Base-by-base conservation (phyloP, 2,888 invertebrate genomes). In the Himalopsyche tibetana region DNA sequence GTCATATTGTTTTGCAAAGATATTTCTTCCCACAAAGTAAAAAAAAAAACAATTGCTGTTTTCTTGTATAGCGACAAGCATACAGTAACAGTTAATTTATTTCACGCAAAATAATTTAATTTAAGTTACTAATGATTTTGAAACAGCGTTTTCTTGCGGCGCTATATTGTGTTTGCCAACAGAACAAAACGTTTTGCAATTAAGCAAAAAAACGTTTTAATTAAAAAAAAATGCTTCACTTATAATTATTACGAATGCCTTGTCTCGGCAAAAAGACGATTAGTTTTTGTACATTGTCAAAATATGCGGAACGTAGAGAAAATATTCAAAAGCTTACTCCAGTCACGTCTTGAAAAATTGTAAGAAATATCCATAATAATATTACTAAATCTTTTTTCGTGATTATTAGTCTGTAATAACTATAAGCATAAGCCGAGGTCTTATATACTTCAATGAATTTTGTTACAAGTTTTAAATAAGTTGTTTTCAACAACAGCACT, bases 131-230 rank as follows among this genome's bases (percentile, higher is more conserved):
- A 63, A 28, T 28, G 6, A 63, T 63, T 63, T 19, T 63, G 63
- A 63, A 63, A 63, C 11, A 9, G 11, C 2, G 11, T 19, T 63
- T 19, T 63, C 19, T 63, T 28, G 63, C 63, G 63, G 63, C 28
- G 63, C 28, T 51, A 5, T 51, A 8, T 51, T 51, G 51, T 63
- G 63, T 63, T 19, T 63, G 63, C 63, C 19, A 63, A 63, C 63
- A 63, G 63, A 63, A 63, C 63, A 63, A 63, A 63, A 63, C 63
- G 63, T 63, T 63, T 63, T 28, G 63, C 63, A 63, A 63, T 28
- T 63, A 3, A 19, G 63, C 63, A 63, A 63, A 51, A 51, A 19
- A 63, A 63, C 63, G 63, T 63, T 63, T 63, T 63, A 63, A 63
- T 63, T 63, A 63, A 63, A 63, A 63, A 56, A 63, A 63, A 63